Percentiles rank a stretch among this genome's conserved stretches.
phyloP scores from a whole-genome alignment of 2,113 vertebrate species.

The Sitta europaea region DNA sequence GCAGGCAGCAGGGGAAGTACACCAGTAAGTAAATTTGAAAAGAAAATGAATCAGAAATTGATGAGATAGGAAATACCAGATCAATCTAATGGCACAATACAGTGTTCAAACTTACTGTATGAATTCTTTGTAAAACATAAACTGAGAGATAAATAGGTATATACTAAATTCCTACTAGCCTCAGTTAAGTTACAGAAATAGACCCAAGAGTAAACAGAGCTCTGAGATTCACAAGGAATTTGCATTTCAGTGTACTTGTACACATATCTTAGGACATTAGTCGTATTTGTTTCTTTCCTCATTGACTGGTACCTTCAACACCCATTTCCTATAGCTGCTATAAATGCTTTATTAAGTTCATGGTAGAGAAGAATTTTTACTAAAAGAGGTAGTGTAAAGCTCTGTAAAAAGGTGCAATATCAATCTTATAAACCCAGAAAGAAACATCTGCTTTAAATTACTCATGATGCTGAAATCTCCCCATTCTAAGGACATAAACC shows the following conservation, averaged over 20 bases:
- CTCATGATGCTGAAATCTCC: neutral
- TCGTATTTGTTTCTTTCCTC: neutral
- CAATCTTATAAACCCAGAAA: neutral
- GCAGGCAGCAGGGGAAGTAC: neutral
- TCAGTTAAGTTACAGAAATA: neutral
- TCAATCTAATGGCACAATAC: neutral
- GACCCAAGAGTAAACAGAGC: neutral
- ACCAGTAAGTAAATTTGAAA: neutral
- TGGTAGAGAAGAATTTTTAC: neutral
- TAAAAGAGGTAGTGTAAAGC: neutral
- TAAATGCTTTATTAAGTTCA: neutral
- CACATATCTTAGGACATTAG: neutral
- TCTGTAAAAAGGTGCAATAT: neutral
- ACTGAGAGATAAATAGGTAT: fast-evolving
- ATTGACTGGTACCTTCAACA: neutral
- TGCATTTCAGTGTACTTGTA: neutral
- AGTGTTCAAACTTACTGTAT: neutral
- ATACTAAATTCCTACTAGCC: neutral
- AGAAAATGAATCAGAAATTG: neutral
- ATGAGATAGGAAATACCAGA: neutral
- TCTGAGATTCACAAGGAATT: neutral
- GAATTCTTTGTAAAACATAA: neutral
- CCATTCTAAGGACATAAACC: neutral
- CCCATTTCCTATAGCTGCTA: neutral
- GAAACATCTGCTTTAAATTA: neutral